A percentile compares a stretch with the other conserved stretches of the same genome.
These are phyloP conservation scores for Gymnosoma rotundatum DNA, from an alignment of 2,888 invertebrate genomes.

Conservation along the genomic window DNA sequence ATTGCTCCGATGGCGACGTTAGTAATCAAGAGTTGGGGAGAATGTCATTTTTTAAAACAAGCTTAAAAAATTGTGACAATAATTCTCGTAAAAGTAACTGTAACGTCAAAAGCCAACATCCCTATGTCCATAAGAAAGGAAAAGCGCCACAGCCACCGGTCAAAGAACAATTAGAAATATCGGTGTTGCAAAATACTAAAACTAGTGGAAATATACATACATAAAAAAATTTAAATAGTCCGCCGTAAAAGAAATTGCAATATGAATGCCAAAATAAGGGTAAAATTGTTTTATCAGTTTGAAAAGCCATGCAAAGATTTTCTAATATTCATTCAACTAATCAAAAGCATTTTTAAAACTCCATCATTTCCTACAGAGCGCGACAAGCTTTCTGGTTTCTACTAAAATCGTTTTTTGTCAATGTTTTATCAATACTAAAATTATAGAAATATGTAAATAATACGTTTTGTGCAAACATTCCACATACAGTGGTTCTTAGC, in stretches of 20 bases:
- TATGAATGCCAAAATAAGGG: conserved; percentile 68
- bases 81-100: conserved; percentile 76
- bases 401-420: conserved; percentile 6
- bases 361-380: not conserved
- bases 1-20: conserved; percentile 50
- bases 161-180: not conserved
- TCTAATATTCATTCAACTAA: conserved; percentile 1
- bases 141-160: conserved; percentile 78
- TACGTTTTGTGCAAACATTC: not conserved
- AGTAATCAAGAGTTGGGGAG: conserved; percentile 6
- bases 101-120: conserved; percentile 69
- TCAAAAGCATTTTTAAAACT: not conserved
- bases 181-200: not conserved
- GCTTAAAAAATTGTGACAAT: conserved; percentile 77
- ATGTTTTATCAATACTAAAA: not conserved
- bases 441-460: not conserved
- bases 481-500: not conserved
- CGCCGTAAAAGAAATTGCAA: conserved; percentile 69
- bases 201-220: conserved; percentile 15
- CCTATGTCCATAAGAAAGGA: conserved; percentile 78
- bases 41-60: conserved; percentile 55
- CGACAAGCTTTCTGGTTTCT: not conserved
- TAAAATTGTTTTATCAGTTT: conserved; percentile 65
- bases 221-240: not conserved
- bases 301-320: conserved; percentile 10